phyloP scores from a whole-genome alignment of 92 coral and sea anemone species.

The Scolanthus callimorphus region DNA sequence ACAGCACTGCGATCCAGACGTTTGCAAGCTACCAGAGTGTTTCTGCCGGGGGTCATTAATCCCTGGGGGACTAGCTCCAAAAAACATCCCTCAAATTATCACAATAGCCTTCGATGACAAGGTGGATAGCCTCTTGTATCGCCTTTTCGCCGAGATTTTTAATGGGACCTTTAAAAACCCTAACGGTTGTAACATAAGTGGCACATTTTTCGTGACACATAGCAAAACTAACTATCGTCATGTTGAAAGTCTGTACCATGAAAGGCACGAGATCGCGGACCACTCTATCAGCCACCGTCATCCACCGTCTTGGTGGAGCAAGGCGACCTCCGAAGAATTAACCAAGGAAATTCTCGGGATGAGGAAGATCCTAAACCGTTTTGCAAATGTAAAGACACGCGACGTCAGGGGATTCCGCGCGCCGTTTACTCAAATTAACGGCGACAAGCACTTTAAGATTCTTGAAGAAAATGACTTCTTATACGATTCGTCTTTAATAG shows the following conservation, averaged over 20 bases:
- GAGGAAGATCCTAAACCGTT: constrained; percentile 62
- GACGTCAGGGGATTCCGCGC: constrained; percentile 92
- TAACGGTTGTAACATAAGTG: constrained; percentile 66
- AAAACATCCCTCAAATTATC: constrained; percentile 83
- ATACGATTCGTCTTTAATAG: constrained; percentile 91
- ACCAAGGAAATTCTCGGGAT: constrained; percentile 80
- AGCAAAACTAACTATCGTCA: constrained; percentile 82
- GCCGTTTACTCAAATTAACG: constrained; percentile 82
- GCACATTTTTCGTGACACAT: constrained; percentile 89
- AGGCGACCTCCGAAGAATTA: constrained; percentile 68
- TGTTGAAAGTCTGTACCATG: constrained; percentile 65
- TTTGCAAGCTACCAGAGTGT: constrained; percentile 91
- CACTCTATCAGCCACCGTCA: constrained; percentile 80
- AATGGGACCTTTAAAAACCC: constrained; percentile 67
- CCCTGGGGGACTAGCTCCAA: constrained; percentile 59
- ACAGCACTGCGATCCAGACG: constrained; percentile 38
- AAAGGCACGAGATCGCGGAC: constrained; percentile 87
- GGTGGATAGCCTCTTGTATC: constrained; percentile 55
- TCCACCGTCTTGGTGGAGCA: constrained; percentile 83
- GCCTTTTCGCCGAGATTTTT: constrained; percentile 46
- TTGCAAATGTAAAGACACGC: constrained; percentile 61
- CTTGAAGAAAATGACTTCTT: constrained; percentile 76
- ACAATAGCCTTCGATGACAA: constrained; percentile 92
- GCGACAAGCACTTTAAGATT: constrained; percentile 81
- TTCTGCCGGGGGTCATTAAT: constrained; percentile 83